Conservation (phyloP, 92 coral and sea anemone species). For the Pocillopora grandis region DNA sequence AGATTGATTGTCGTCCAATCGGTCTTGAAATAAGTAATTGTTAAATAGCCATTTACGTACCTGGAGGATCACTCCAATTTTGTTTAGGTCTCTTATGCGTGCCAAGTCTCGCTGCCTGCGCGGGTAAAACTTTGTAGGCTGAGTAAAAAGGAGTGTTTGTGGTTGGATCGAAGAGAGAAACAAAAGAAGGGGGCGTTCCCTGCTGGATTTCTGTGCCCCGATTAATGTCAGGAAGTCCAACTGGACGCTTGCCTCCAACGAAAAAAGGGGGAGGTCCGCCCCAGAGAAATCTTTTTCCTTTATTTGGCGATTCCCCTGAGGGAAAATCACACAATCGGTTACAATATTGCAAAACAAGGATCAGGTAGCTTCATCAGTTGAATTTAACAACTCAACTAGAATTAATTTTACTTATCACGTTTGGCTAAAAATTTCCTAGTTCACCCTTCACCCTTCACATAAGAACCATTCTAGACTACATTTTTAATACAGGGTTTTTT, state of each 20-base stretch:
- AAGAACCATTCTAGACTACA: too few species aligned
- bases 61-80: slow-evolving; percentile 20
- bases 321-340: too few species aligned
- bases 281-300: too few species aligned
- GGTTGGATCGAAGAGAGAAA: slow-evolving; percentile 26
- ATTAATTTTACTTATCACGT: too few species aligned
- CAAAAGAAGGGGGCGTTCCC: slow-evolving; percentile 15
- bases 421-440: too few species aligned
- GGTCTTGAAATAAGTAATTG: background rate
- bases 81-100: background rate
- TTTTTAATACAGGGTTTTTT: too few species aligned
- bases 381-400: too few species aligned
- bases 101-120: slow-evolving; percentile 25
- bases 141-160: slow-evolving; percentile 34
- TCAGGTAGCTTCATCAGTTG: too few species aligned
- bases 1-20: background rate
- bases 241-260: background rate
- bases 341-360: too few species aligned
- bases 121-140: slow-evolving; percentile 34
- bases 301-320: too few species aligned
- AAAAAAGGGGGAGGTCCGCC: background rate
- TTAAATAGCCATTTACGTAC: background rate
- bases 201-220: slow-evolving; percentile 33
- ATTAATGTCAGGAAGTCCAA: slow-evolving; percentile 6
- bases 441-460: too few species aligned